These are phyloP conservation scores for Hippoglossus hippoglossus DNA, from an alignment of 2,797 vertebrate species.

Conservation along the genomic window DNA sequence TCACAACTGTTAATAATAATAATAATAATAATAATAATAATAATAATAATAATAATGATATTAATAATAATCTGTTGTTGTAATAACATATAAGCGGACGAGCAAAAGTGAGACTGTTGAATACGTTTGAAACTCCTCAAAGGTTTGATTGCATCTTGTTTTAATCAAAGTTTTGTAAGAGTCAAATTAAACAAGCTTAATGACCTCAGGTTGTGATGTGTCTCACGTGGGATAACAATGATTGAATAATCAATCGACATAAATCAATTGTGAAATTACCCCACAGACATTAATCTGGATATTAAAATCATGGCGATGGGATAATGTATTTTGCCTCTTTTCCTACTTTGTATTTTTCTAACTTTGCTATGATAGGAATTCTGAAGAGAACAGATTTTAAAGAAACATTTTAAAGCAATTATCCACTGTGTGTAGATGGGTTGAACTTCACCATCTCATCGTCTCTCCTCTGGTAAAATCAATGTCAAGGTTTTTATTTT, in stretches of 20 bases:
- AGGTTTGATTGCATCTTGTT: conserved; percentile 32
- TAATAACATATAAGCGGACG: background rate
- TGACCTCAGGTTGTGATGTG: conserved; percentile 23
- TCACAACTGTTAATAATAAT: background rate
- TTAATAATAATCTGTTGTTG: background rate
- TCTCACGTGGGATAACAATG: conserved; percentile 32
- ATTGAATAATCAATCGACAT: conserved; percentile 56
- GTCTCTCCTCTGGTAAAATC: conserved; percentile 37
- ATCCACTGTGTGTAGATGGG: conserved; percentile 1
- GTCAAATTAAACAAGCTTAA: conserved; percentile 32
- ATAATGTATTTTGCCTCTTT: conserved; percentile 20
- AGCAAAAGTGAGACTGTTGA: conserved; percentile 13
- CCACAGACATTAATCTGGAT: conserved; percentile 36
- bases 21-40: background rate
- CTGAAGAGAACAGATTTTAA: too few relatives aligned
- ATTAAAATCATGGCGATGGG: conserved; percentile 25
- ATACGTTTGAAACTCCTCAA: conserved; percentile 5
- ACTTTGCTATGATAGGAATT: conserved; percentile 10
- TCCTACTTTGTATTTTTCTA: conserved; percentile 5
- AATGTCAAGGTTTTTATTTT: conserved; percentile 21
- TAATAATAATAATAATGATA: background rate
- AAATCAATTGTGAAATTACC: conserved; percentile 47
- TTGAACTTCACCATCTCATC: background rate
- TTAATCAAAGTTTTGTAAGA: conserved; percentile 45
- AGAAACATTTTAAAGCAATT: too few relatives aligned